A percentile compares a stretch with the other conserved stretches of the same genome.
Evolutionary conservation across 2,113 vertebrate genomes (phyloP).

Genomic region (Notiomystis cincta): DNA sequence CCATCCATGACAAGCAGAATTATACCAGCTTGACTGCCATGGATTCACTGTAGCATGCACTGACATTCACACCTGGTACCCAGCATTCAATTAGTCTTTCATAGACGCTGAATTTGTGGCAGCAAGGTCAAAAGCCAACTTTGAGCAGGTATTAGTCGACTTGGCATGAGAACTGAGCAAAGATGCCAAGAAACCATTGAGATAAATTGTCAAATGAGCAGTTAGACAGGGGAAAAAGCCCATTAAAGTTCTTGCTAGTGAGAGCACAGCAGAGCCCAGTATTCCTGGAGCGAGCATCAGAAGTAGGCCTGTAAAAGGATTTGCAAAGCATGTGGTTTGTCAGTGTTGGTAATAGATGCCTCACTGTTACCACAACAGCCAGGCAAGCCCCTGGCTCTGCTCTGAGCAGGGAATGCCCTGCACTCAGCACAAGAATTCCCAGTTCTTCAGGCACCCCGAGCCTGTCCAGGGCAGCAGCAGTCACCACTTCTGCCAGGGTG

Average conservation of each 20-base stretch:
- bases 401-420: not conserved
- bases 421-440: not conserved
- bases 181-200: constrained; percentile 17
- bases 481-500: not conserved
- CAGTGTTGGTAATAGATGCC: not conserved
- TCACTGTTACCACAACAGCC: not conserved
- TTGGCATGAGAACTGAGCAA: constrained; percentile 1
- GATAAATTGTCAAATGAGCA: constrained; percentile 21
- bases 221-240: not conserved
- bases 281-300: not conserved
- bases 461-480: too few relatives aligned
- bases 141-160: constrained; percentile 26
- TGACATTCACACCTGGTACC: constrained; percentile 33
- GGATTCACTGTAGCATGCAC: constrained; percentile 21
- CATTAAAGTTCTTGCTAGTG: constrained; percentile 12
- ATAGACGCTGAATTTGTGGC: constrained; percentile 8
- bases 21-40: not conserved
- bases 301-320: not conserved
- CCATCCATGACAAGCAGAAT: constrained; percentile 30
- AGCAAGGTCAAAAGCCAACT: constrained; percentile 64
- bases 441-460: not conserved
- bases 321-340: not conserved
- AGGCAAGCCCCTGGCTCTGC: not conserved
- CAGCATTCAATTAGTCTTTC: constrained; percentile 37
- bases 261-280: not conserved